Conservation (phyloP, 1,140 invertebrate genomes). For the Palaemon carinicauda region DNA sequence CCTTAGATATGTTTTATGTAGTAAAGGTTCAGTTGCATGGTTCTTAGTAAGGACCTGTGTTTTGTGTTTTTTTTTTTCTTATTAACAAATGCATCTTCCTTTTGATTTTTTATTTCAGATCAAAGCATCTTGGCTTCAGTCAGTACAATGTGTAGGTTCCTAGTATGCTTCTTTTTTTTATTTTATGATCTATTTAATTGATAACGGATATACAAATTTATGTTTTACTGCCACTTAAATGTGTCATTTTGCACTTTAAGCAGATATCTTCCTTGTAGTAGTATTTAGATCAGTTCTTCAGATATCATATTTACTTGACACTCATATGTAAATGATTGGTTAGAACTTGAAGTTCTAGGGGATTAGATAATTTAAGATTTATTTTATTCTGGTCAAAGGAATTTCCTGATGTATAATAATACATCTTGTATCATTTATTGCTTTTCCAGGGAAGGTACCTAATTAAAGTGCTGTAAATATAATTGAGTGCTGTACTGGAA, state of each 20-base stretch:
- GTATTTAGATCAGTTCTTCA: neutral
- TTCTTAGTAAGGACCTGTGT: neutral
- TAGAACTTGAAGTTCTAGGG: no score
- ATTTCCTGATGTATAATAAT: no score
- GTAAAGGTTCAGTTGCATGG: neutral
- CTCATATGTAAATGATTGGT: no score
- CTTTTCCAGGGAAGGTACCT: no score
- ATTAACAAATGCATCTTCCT: constrained; percentile 5
- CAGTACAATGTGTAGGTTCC: constrained; percentile 57
- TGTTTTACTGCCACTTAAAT: neutral
- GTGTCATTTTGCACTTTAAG: neutral
- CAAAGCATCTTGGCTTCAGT: constrained; percentile 55
- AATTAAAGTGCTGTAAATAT: no score
- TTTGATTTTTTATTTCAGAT: constrained; percentile 39
- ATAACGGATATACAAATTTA: neutral
- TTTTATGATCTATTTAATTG: neutral
- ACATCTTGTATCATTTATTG: no score
- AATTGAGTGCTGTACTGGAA: no score
- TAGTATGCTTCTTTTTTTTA: constrained; percentile 5
- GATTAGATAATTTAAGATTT: no score
- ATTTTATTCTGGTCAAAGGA: no score
- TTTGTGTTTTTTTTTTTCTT: constrained; percentile 1
- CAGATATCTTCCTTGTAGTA: neutral
- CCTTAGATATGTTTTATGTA: no score
- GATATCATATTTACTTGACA: no score